A percentile compares a stretch with the other conserved stretches of the same genome.
Evolutionary conservation across 2,113 vertebrate genomes (phyloP).

Genomic region (Carlito syrichta): DNA sequence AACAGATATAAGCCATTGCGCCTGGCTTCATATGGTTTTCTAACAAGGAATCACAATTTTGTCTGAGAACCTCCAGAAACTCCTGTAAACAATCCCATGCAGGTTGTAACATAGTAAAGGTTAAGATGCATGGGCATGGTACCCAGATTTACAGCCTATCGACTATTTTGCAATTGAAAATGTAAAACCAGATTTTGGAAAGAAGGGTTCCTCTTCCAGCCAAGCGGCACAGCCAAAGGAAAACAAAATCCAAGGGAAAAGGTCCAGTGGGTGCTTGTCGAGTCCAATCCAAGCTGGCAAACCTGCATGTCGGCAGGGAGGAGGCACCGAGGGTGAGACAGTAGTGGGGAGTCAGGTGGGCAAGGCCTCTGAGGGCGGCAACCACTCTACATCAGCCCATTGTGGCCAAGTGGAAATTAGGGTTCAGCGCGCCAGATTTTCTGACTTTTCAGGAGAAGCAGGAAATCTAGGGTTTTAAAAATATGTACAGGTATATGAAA

Average conservation of each 20-base stretch:
- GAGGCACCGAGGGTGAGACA: neutral
- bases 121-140: constrained; percentile 39
- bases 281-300: neutral
- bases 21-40: neutral
- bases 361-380: neutral
- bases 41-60: constrained; percentile 38
- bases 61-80: constrained; percentile 7
- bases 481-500: neutral
- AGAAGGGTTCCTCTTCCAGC: constrained; percentile 20
- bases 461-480: neutral
- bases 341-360: neutral
- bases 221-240: constrained; percentile 39
- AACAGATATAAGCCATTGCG: too few species aligned
- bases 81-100: constrained; percentile 24
- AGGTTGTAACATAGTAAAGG: constrained; percentile 20
- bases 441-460: neutral
- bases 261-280: neutral
- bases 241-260: neutral
- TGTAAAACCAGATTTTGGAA: constrained; percentile 56
- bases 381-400: neutral
- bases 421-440: neutral
- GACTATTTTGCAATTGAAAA: constrained; percentile 42
- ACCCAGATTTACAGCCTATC: constrained; percentile 44
- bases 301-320: neutral
- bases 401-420: neutral